Evolutionary conservation across 1,140 invertebrate species (phyloP).

Genomic region (Conus betulinus): DNA sequence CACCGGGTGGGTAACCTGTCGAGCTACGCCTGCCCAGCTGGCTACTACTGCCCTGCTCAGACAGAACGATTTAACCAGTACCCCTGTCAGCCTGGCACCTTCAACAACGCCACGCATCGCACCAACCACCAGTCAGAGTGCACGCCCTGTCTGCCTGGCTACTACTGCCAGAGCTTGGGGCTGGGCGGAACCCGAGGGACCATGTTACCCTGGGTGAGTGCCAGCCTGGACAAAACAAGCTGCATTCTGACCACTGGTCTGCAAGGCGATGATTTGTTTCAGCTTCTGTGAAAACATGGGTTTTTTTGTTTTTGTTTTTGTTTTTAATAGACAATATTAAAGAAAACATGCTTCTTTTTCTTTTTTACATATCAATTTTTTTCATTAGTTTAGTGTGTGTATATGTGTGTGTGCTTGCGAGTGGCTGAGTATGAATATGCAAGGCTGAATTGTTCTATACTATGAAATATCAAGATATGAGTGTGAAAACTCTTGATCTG

Average conservation of each 20-base stretch:
- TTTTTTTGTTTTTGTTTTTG: too few relatives aligned
- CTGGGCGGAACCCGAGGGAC: slow-evolving; percentile 66
- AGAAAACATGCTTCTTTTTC: too few relatives aligned
- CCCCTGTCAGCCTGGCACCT: slow-evolving; percentile 67
- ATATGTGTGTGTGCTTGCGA: too few relatives aligned
- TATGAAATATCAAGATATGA: too few relatives aligned
- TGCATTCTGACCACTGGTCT: too few relatives aligned
- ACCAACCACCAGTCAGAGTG: slow-evolving; percentile 52
- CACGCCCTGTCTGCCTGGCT: slow-evolving; percentile 65
- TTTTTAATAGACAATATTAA: too few relatives aligned
- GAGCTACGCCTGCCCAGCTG: slow-evolving; percentile 62
- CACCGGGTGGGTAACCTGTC: slow-evolving; percentile 58
- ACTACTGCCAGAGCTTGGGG: slow-evolving; percentile 66
- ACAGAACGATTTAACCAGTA: slow-evolving; percentile 63
- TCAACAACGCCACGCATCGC: slow-evolving; percentile 65
- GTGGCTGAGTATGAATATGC: too few relatives aligned
- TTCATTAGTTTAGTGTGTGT: too few relatives aligned
- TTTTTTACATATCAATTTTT: not conserved
- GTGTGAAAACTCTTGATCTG: too few relatives aligned
- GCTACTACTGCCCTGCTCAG: slow-evolving; percentile 66
- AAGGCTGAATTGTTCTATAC: too few relatives aligned
- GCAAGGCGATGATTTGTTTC: too few relatives aligned
- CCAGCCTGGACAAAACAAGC: not conserved
- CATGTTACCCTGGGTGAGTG: slow-evolving; percentile 67
- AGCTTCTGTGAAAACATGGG: not conserved